Conservation (phyloP, 2,797 vertebrate species). For the Cercopithecus petaurista region DNA sequence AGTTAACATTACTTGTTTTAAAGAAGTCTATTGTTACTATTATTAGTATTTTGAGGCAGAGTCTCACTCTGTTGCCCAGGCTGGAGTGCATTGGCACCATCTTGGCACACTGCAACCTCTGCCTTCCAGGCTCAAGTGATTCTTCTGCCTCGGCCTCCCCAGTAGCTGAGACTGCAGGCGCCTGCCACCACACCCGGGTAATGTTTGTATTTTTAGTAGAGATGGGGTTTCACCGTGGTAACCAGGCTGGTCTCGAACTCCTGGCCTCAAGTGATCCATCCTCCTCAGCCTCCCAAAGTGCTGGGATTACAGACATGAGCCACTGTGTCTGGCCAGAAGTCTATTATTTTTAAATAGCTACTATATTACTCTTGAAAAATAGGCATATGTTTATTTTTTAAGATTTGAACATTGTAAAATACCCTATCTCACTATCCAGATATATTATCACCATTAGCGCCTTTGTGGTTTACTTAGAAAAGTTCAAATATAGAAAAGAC, state of each 20-base stretch:
- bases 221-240: not conserved
- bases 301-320: not conserved
- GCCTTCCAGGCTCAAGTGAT: not conserved
- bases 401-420: not conserved
- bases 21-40: not conserved
- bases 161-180: not conserved
- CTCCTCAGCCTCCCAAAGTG: not conserved
- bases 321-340: not conserved
- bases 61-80: not conserved
- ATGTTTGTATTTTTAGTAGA: not conserved
- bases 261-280: not conserved
- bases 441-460: not conserved
- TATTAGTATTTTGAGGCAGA: not conserved
- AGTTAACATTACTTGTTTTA: not conserved
- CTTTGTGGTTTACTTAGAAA: not conserved
- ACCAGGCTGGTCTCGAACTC: not conserved
- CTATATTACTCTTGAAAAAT: not conserved
- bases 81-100: not conserved
- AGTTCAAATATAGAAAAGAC: conserved; percentile 11
- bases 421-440: not conserved
- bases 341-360: not conserved
- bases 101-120: not conserved
- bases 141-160: not conserved
- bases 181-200: not conserved
- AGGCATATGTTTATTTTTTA: not conserved